Evolutionary conservation across 1,140 invertebrate genomes (phyloP).

Genomic region (Chironomus tepperi): DNA sequence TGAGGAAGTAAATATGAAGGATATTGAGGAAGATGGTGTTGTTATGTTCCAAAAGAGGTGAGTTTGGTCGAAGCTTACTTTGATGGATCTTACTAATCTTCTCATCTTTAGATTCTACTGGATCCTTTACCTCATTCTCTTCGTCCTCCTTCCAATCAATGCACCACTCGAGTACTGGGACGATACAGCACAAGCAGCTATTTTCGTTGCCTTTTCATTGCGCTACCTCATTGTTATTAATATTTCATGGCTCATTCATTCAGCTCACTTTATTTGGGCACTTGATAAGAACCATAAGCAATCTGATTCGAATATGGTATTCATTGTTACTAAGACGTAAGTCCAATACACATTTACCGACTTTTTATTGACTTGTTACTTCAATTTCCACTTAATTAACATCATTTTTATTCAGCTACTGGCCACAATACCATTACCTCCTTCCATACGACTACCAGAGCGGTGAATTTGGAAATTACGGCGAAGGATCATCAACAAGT

Average conservation of each 20-base stretch:
- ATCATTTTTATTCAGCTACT: slow-evolving; percentile 41
- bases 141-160: slow-evolving; percentile 61
- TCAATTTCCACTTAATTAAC: background rate
- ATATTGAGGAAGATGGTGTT: slow-evolving; percentile 73
- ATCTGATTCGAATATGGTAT: slow-evolving; percentile 59
- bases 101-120: slow-evolving; percentile 54
- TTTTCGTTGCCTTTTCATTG: slow-evolving; percentile 59
- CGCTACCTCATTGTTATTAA: slow-evolving; percentile 52
- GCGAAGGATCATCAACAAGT: slow-evolving; percentile 50
- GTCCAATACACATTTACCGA: no score
- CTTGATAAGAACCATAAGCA: slow-evolving; percentile 61
- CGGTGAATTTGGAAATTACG: slow-evolving; percentile 66
- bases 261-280: slow-evolving; percentile 59
- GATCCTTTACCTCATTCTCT: slow-evolving; percentile 54
- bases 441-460: slow-evolving; percentile 66
- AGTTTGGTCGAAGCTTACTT: slow-evolving; percentile 25
- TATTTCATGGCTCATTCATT: slow-evolving; percentile 59
- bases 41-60: slow-evolving; percentile 78
- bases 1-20: slow-evolving; percentile 70
- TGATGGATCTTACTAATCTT: background rate
- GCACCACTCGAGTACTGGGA: slow-evolving; percentile 64
- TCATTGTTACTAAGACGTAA: slow-evolving; percentile 53
- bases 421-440: slow-evolving; percentile 70
- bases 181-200: slow-evolving; percentile 48
- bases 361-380: background rate